Percentiles rank a stretch among this genome's conserved stretches.
phyloP scores from a whole-genome alignment of 2,888 invertebrate species.

The Melipona bicolor region DNA sequence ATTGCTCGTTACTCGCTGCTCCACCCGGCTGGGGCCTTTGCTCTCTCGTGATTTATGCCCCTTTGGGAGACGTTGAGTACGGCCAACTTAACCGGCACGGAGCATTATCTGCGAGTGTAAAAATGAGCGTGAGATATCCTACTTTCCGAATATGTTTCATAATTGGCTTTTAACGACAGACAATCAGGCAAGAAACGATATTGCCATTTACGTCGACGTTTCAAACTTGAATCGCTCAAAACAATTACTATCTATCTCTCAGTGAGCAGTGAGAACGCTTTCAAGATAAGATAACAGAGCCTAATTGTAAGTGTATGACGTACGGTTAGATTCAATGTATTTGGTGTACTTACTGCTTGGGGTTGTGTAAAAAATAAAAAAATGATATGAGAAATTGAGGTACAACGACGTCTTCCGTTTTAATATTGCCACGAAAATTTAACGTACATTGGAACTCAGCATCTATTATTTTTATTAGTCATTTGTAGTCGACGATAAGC shows the following conservation, averaged over 20 bases:
- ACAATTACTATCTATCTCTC: neutral
- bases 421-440: too few relatives aligned
- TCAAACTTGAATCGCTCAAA: neutral
- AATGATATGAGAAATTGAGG: neutral
- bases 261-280: too few relatives aligned
- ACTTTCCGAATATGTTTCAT: slow-evolving; percentile 37
- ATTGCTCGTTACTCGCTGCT: slow-evolving; percentile 59
- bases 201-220: neutral
- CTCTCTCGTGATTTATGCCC: slow-evolving; percentile 54
- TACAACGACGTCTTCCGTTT: neutral
- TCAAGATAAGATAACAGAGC: neutral
- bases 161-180: slow-evolving; percentile 5
- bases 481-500: too few relatives aligned
- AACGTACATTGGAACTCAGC: too few relatives aligned
- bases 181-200: neutral
- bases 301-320: neutral
- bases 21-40: slow-evolving; percentile 29
- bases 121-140: slow-evolving; percentile 8
- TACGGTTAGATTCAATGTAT: neutral
- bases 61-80: slow-evolving; percentile 27
- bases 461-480: too few relatives aligned
- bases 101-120: slow-evolving; percentile 5
- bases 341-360: neutral
- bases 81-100: slow-evolving; percentile 52
- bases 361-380: neutral